Evolutionary conservation across 92 coral and sea anemone species (phyloP).

Genomic region (Parazoanthus swiftii): DNA sequence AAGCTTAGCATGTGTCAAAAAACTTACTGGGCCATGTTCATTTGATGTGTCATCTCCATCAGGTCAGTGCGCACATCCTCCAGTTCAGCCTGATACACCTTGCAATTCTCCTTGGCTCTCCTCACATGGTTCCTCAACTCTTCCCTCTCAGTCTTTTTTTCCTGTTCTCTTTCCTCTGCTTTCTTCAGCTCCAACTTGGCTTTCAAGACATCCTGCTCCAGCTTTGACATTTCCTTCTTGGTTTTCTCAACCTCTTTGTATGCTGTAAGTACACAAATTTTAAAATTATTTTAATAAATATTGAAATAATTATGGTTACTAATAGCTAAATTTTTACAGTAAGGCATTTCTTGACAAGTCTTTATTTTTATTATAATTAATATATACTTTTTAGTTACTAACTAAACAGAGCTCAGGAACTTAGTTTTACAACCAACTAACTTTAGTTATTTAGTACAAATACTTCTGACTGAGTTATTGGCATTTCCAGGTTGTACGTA

Average conservation of each 20-base stretch:
- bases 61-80: constrained; percentile 86
- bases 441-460: too few relatives aligned
- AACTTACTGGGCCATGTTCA: constrained; percentile 84
- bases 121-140: constrained; percentile 67
- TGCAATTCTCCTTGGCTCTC: constrained; percentile 68
- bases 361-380: background rate
- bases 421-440: too few relatives aligned
- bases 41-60: constrained; percentile 70
- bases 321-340: too few relatives aligned
- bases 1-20: background rate
- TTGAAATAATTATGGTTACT: too few relatives aligned
- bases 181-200: constrained; percentile 65
- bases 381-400: too few relatives aligned
- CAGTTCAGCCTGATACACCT: constrained; percentile 61
- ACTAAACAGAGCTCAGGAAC: too few relatives aligned
- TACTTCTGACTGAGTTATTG: too few relatives aligned
- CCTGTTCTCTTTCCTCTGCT: constrained; percentile 76
- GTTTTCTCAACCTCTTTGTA: constrained; percentile 51
- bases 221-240: constrained; percentile 60
- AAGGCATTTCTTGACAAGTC: too few relatives aligned
- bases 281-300: too few relatives aligned
- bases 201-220: constrained; percentile 69
- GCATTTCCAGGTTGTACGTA: too few relatives aligned
- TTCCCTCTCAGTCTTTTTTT: constrained; percentile 49
- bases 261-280: constrained; percentile 1